Evolutionary conservation across 2,888 invertebrate species (phyloP).

Genomic region (Stenchaetothrips biformis): DNA sequence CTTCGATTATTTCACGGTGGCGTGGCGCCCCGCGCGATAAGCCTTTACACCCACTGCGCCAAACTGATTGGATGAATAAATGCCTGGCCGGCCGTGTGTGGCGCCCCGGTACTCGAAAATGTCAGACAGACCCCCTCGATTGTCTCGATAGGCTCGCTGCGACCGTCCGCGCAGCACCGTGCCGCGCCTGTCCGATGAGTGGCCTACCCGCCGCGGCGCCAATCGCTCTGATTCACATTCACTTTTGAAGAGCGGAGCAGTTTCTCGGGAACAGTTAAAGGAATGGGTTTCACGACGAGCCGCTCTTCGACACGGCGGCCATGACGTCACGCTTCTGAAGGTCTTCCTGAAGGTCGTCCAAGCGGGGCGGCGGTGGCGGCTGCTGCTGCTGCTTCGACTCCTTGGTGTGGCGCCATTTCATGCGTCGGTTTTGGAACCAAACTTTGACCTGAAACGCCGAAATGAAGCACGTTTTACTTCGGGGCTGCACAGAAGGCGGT

Average conservation of each 20-base stretch:
- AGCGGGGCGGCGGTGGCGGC: slow-evolving; percentile 33
- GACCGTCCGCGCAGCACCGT: neutral
- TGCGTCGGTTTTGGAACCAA: slow-evolving; percentile 87
- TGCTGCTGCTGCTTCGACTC: slow-evolving; percentile 46
- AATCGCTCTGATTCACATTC: no score
- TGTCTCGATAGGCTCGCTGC: no score
- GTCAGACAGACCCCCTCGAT: no score
- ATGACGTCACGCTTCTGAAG: neutral
- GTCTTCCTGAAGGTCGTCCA: neutral
- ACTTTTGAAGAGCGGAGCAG: no score
- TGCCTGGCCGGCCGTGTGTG: no score
- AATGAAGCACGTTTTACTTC: slow-evolving; percentile 21
- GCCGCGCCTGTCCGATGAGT: neutral
- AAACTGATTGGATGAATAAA: no score
- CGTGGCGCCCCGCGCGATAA: no score
- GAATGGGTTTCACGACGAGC: no score
- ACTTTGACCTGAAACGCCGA: slow-evolving; percentile 67
- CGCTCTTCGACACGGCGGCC: neutral
- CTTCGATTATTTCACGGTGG: no score
- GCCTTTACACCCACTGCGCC: no score
- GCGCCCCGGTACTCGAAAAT: no score
- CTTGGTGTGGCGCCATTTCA: slow-evolving; percentile 82
- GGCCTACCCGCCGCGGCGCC: neutral
- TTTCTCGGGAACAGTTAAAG: no score
- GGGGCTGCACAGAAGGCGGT: neutral